Percentiles rank a stretch among this genome's conserved stretches.
These are phyloP conservation scores for Eristalis tenax DNA, from an alignment of 2,888 invertebrate genomes.

Conservation along the genomic window DNA sequence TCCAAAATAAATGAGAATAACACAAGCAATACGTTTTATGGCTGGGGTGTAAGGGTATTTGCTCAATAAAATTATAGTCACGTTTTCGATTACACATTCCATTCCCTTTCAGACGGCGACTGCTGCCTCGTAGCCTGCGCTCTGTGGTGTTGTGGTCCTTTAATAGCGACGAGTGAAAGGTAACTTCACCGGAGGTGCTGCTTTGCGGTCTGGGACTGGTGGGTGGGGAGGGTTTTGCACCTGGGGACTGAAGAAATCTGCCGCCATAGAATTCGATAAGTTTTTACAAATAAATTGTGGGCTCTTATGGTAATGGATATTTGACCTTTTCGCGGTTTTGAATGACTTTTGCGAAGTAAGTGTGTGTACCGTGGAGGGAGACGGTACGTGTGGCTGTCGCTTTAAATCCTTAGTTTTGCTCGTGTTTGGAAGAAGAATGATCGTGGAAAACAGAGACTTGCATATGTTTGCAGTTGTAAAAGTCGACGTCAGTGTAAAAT, in stretches of 20 bases:
- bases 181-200: slow-evolving; percentile 41
- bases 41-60: slow-evolving; percentile 37
- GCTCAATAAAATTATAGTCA: slow-evolving; percentile 72
- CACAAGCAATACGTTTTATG: slow-evolving; percentile 64
- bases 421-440: no score
- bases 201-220: slow-evolving; percentile 18
- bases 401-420: no score
- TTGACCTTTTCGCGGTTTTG: slow-evolving; percentile 69
- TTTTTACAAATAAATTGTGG: slow-evolving; percentile 68
- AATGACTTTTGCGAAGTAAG: slow-evolving; percentile 39
- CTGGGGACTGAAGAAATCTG: slow-evolving; percentile 14
- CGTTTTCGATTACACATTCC: slow-evolving; percentile 70
- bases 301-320: slow-evolving; percentile 70
- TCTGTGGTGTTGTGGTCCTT: slow-evolving; percentile 25
- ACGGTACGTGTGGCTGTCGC: neutral
- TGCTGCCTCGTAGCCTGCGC: slow-evolving; percentile 33
- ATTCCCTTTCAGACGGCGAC: slow-evolving; percentile 19
- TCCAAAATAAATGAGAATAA: slow-evolving; percentile 25
- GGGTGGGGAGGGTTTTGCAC: neutral
- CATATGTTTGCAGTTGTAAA: neutral
- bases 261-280: slow-evolving; percentile 64
- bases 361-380: neutral
- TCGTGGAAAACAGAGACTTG: neutral
- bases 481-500: no score
- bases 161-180: slow-evolving; percentile 35